Conservation (phyloP, 2,797 vertebrate genomes). For the Erethizon dorsatum region DNA sequence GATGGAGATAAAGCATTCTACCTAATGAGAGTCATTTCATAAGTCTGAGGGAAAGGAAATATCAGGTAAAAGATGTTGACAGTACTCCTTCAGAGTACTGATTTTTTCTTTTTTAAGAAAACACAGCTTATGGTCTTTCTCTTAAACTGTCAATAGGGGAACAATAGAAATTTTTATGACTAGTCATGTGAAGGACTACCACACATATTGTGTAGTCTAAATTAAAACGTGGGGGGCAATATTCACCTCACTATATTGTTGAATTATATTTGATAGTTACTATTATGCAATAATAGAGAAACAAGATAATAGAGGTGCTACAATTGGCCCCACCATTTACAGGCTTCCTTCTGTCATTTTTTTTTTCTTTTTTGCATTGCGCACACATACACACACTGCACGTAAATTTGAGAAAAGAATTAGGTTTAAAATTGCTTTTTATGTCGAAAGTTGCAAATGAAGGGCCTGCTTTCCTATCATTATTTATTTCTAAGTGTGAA, state of each 20-base stretch:
- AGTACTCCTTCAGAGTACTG: neutral
- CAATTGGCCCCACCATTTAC: neutral
- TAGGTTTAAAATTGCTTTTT: constrained; percentile 11
- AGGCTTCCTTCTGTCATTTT: neutral
- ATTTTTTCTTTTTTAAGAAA: constrained; percentile 3
- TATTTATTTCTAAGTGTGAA: neutral
- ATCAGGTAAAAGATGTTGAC: neutral
- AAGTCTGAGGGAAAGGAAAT: neutral
- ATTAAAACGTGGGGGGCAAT: neutral
- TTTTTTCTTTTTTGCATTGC: neutral
- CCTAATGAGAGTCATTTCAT: neutral
- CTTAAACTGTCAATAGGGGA: constrained; percentile 35
- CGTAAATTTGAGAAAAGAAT: neutral
- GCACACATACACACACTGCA: neutral
- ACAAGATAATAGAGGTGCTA: neutral
- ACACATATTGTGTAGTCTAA: neutral
- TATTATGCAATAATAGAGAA: constrained; percentile 12
- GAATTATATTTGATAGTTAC: constrained; percentile 20
- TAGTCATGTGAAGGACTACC: neutral
- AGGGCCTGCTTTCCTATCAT: neutral
- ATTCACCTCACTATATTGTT: neutral
- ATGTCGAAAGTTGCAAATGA: neutral
- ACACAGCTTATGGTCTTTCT: neutral
- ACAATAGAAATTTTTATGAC: neutral
- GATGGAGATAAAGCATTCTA: neutral